These are phyloP conservation scores for Arctocebus calabarensis DNA, from an alignment of 2,797 vertebrate species.

Conservation along the genomic window DNA sequence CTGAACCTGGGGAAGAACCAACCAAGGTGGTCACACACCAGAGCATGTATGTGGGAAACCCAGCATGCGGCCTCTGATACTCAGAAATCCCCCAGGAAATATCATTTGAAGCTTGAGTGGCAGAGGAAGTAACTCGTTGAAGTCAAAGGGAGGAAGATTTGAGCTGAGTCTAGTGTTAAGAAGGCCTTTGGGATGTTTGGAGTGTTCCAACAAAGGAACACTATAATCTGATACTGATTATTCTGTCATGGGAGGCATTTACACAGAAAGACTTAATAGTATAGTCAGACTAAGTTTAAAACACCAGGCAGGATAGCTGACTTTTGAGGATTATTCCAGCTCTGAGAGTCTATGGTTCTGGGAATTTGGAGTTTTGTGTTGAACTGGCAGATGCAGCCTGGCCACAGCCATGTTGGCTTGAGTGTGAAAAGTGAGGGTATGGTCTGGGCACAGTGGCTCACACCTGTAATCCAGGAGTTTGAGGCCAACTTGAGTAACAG, in stretches of 20 bases:
- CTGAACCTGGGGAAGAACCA: background rate
- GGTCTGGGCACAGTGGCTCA: background rate
- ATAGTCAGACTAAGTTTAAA: background rate
- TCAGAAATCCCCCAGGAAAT: background rate
- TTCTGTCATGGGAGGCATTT: background rate
- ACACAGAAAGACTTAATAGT: background rate
- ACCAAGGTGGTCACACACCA: background rate
- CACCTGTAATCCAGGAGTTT: background rate
- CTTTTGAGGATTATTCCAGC: background rate
- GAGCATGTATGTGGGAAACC: background rate
- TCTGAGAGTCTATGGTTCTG: background rate
- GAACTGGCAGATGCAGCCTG: background rate
- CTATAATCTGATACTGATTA: background rate
- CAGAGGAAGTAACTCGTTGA: background rate
- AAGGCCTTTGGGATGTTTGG: background rate
- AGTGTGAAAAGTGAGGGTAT: background rate
- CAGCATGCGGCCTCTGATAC: background rate
- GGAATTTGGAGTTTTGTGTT: slow-evolving; percentile 4
- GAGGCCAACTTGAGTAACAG: background rate
- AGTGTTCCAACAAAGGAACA: background rate
- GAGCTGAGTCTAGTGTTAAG: background rate
- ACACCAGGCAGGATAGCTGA: background rate
- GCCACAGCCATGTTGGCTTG: background rate
- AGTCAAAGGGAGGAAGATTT: background rate
- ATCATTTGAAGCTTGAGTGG: background rate